Base-by-base conservation (phyloP, 2,113 vertebrate genomes). In the Ochotona princeps region DNA sequence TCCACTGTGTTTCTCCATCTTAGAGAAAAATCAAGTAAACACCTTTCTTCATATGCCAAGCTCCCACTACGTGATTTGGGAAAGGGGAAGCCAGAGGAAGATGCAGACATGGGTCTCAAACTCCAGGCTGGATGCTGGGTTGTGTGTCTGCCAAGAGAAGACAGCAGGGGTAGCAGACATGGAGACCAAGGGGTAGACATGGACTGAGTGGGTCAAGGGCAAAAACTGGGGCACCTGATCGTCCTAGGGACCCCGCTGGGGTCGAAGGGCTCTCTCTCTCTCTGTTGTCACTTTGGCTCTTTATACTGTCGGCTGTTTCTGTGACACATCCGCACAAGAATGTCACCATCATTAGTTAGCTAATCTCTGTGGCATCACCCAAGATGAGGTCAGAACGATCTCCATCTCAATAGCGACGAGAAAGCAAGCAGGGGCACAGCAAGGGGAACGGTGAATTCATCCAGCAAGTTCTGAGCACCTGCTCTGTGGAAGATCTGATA, bases 291-390 rank as follows among this genome's bases (percentile, higher is more conserved):
- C 61, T 28, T 51, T 65, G 75, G 82, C 72, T 91, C 75, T 69
- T 20, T 65, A 66, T 32, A 51, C 66, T 72, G 35, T 61, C 32
- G 32, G 38, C 69, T 65, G 12, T 79, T 79, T 80, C 87, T 89
- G 87, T 90, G 87, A 88, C 85, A 89, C 80, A 80, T 90, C 90
- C 94, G 90, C 57, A 57, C 82, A 81, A 72, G 38, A 51, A 20
- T 65, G 74, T 79, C 63, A 6, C n/a, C 75, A 73, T 86, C n/a
- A 72, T 75, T 92, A 80, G 86, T 94, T 85, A 97, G 83, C 91
- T 93, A 79, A 96, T 94, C 83, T 69, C 82, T 87, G 21, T 88
- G 86, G 89, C 82, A 92, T 96, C 93, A 65, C 49, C n/a, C 32
- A 76, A 20, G 70, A 57, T 95, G 91, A 92, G 89, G 57, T 97